Conservation (phyloP, 2,797 vertebrate species). For the Salmo trutta region DNA sequence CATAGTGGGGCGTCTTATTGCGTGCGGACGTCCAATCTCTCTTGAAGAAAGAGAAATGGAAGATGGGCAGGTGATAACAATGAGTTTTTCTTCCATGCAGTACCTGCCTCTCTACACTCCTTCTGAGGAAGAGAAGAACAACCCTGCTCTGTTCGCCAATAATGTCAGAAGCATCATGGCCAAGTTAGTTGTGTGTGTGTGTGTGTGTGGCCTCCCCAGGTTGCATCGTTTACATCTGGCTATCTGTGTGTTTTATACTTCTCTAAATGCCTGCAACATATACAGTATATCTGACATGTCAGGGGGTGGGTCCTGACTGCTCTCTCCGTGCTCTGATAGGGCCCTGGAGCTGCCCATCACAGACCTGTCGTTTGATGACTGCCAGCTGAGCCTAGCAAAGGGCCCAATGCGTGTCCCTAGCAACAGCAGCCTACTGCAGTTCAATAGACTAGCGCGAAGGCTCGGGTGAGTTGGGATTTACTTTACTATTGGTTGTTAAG, state of each 20-base stretch:
- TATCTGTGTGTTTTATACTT: background rate
- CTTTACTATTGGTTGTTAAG: background rate
- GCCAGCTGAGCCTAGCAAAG: conserved; percentile 84
- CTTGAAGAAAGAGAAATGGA: background rate
- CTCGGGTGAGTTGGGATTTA: conserved; percentile 81
- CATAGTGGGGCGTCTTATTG: background rate
- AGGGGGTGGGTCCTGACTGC: too few relatives aligned
- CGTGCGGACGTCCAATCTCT: background rate
- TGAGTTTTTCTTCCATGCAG: conserved; percentile 57
- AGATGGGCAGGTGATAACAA: background rate
- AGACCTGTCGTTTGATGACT: conserved; percentile 92
- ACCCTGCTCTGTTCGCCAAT: conserved; percentile 87
- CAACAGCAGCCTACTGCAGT: conserved; percentile 85
- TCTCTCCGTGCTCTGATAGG: conserved; percentile 59
- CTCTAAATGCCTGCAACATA: background rate
- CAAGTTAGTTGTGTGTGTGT: conserved; percentile 58
- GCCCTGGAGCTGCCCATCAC: conserved; percentile 85
- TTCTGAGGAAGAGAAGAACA: conserved; percentile 86
- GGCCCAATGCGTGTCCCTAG: conserved; percentile 84
- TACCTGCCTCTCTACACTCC: conserved; percentile 91
- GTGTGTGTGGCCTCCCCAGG: background rate
- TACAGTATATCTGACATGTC: background rate
- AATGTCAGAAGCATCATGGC: conserved; percentile 87
- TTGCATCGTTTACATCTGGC: background rate
- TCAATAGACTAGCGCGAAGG: conserved; percentile 84